phyloP scores from a whole-genome alignment of 2,888 invertebrate genomes.

The Hypomecis punctinalis region DNA sequence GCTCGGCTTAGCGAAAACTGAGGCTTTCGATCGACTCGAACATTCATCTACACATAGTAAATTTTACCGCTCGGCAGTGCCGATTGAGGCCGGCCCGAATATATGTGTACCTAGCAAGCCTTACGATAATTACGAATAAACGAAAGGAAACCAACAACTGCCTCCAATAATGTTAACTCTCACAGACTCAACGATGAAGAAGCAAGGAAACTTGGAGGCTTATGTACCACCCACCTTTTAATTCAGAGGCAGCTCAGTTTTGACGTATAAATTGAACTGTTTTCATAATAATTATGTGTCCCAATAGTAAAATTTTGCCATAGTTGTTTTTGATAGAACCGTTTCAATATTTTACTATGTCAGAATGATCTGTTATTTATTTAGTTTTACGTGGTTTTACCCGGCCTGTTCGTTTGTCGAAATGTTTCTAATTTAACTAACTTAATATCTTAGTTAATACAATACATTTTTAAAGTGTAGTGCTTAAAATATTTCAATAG shows the following conservation, averaged over 20 bases:
- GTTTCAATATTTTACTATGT: background rate
- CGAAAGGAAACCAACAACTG: background rate
- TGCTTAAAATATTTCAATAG: background rate
- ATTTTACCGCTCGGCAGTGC: no score
- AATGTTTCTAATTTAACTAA: background rate
- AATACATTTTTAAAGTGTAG: constrained; percentile 1
- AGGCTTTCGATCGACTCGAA: no score
- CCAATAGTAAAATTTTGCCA: background rate
- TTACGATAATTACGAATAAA: constrained; percentile 22
- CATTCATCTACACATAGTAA: no score
- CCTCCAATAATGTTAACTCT: background rate
- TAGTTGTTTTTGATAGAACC: no score
- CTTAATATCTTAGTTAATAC: background rate
- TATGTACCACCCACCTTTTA: background rate
- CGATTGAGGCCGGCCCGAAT: no score
- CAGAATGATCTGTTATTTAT: no score
- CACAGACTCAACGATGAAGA: background rate
- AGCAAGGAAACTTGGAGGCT: background rate
- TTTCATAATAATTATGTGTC: background rate
- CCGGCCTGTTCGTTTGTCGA: background rate
- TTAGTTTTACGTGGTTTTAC: no score
- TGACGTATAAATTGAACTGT: background rate
- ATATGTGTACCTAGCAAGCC: no score
- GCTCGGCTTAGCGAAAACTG: no score
- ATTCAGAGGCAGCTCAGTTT: constrained; percentile 7